Evolutionary conservation across 2,113 vertebrate species (phyloP).

Genomic region (Lycocorax pyrrhopterus): DNA sequence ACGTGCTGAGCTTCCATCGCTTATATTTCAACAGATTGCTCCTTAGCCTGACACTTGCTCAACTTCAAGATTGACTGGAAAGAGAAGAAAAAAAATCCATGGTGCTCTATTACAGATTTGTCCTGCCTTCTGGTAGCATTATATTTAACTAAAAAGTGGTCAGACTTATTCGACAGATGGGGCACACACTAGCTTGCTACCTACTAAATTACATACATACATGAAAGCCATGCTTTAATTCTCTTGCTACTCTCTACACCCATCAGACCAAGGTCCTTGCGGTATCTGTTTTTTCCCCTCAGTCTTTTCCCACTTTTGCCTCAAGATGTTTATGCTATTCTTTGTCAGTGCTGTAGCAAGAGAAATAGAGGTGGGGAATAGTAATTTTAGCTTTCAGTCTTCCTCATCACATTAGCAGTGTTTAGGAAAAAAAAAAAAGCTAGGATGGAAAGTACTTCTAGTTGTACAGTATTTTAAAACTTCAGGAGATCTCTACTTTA

Average conservation of each 20-base stretch:
- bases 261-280: background rate
- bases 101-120: background rate
- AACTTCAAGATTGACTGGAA: background rate
- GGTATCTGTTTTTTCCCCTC: background rate
- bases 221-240: background rate
- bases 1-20: background rate
- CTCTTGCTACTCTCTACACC: background rate
- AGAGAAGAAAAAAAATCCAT: background rate
- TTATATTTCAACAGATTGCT: background rate
- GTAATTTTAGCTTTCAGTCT: background rate
- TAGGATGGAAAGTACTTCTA: background rate
- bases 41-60: background rate
- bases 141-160: background rate
- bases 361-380: background rate
- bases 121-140: background rate
- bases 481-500: background rate
- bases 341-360: background rate
- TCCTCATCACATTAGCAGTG: background rate
- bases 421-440: background rate
- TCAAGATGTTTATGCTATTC: background rate
- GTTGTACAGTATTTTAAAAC: background rate
- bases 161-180: background rate
- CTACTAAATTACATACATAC: background rate
- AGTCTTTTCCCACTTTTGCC: background rate
- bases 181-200: background rate